Conservation (phyloP, 2,888 invertebrate genomes). For the Cecidostiba fungosa region DNA sequence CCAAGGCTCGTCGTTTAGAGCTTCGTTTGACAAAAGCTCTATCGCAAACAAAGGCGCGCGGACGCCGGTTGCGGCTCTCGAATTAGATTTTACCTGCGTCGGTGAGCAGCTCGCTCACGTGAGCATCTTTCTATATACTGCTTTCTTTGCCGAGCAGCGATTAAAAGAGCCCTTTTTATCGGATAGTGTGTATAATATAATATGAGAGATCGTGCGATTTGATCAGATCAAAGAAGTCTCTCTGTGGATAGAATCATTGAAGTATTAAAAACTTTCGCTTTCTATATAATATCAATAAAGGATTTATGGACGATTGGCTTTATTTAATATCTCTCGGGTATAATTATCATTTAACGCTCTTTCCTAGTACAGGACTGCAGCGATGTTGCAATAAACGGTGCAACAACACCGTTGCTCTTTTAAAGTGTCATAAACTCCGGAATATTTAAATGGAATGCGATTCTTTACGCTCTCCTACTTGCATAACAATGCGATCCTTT, state of each 20-base stretch:
- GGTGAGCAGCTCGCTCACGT: conserved; percentile 16
- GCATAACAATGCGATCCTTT: conserved; percentile 10
- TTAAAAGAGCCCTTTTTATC: neutral
- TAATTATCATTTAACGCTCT: conserved; percentile 35
- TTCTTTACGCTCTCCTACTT: conserved; percentile 1
- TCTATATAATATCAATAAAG: conserved; percentile 24
- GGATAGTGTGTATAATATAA: neutral
- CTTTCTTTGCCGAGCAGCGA: neutral
- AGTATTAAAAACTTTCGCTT: conserved; percentile 12
- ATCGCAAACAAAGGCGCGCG: conserved; percentile 27
- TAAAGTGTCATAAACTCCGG: conserved; percentile 27
- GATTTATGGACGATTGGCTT: conserved; percentile 25
- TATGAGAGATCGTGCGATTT: conserved; percentile 9
- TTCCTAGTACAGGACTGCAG: conserved; percentile 34
- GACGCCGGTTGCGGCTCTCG: conserved; percentile 18
- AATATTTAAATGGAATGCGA: conserved; percentile 49
- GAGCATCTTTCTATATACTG: neutral
- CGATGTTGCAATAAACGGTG: conserved; percentile 14
- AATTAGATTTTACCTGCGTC: conserved; percentile 54
- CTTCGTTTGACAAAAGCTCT: conserved; percentile 39
- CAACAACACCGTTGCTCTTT: conserved; percentile 15
- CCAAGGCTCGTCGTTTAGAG: conserved; percentile 10
- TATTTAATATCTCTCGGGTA: conserved; percentile 12
- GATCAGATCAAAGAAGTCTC: neutral
- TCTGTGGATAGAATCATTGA: conserved; percentile 1